A percentile compares a stretch with the other conserved stretches of the same genome.
These are phyloP conservation scores for Trichonephila clavata DNA, from an alignment of 1,140 invertebrate species.

Conservation along the genomic window DNA sequence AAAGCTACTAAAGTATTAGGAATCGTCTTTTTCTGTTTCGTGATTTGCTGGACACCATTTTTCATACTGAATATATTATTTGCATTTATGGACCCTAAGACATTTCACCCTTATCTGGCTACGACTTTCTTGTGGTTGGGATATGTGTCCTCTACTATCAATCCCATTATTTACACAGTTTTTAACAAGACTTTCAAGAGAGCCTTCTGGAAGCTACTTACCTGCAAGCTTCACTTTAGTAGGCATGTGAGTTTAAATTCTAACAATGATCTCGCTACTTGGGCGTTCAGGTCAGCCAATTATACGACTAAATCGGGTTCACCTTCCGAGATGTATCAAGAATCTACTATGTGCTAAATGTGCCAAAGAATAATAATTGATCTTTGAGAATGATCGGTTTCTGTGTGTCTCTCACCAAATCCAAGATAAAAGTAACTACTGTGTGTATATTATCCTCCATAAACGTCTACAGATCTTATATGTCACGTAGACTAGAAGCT, in stretches of 20 bases:
- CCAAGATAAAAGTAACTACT: no score
- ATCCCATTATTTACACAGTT: constrained; percentile 88
- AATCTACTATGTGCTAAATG: constrained; percentile 72
- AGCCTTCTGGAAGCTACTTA: constrained; percentile 86
- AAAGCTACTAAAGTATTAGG: constrained; percentile 97
- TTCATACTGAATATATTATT: constrained; percentile 93
- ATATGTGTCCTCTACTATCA: constrained; percentile 95
- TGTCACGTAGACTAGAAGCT: no score
- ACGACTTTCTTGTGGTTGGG: constrained; percentile 88
- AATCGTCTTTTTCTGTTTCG: constrained; percentile 96
- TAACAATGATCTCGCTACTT: constrained; percentile 73
- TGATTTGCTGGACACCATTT: constrained; percentile 95
- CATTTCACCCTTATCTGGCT: constrained; percentile 91
- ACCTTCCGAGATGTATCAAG: constrained; percentile 66
- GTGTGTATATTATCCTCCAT: no score
- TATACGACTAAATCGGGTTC: constrained; percentile 68
- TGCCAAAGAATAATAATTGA: not conserved
- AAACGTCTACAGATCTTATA: no score
- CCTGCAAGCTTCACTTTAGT: constrained; percentile 83
- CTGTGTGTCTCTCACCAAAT: not conserved
- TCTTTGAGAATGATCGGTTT: not conserved
- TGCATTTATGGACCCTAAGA: constrained; percentile 82
- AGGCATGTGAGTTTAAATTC: constrained; percentile 68
- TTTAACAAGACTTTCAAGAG: constrained; percentile 96
- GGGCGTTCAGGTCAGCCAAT: constrained; percentile 76